Conservation (phyloP, 2,888 invertebrate genomes). For the Drosophila nr. perissopoda region DNA sequence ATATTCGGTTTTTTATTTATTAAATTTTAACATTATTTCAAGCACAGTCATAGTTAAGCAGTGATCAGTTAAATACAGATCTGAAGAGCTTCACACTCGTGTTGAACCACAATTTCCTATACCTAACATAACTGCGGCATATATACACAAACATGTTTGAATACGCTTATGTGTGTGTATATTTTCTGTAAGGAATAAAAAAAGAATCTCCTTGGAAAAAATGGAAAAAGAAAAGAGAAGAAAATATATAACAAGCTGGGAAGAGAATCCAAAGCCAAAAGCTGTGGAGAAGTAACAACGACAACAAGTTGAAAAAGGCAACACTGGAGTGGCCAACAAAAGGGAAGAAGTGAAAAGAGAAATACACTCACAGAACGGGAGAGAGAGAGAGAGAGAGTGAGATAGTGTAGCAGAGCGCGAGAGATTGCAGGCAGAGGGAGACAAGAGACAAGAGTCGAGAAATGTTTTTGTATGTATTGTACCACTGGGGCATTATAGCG, state of each 20-base stretch:
- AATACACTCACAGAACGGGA: neutral
- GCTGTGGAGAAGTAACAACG: slow-evolving; percentile 38
- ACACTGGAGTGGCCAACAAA: slow-evolving; percentile 60
- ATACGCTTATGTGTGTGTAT: neutral
- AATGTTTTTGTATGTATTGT: slow-evolving; percentile 75
- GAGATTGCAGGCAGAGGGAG: slow-evolving; percentile 7
- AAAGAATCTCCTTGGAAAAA: slow-evolving; percentile 52
- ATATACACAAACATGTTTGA: neutral
- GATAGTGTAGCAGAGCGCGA: neutral
- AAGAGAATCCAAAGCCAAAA: slow-evolving; percentile 61
- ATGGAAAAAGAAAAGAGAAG: slow-evolving; percentile 20
- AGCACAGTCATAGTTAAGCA: neutral
- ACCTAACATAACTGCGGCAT: slow-evolving; percentile 13
- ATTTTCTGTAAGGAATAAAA: slow-evolving; percentile 27
- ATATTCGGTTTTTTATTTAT: neutral
- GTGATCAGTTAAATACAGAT: slow-evolving; percentile 19
- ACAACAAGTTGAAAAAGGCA: slow-evolving; percentile 58
- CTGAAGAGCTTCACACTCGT: slow-evolving; percentile 35
- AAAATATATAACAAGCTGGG: slow-evolving; percentile 28
- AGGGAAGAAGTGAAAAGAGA: slow-evolving; percentile 20
- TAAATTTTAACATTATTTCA: neutral
- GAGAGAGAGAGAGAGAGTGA: neutral
- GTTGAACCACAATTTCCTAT: slow-evolving; percentile 37
- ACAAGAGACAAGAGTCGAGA: slow-evolving; percentile 55
- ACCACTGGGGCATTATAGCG: slow-evolving; percentile 84